Percentiles rank a stretch among this genome's conserved stretches.
Conservation (phyloP, 2,888 invertebrate genomes). For the Philereme transversata region DNA sequence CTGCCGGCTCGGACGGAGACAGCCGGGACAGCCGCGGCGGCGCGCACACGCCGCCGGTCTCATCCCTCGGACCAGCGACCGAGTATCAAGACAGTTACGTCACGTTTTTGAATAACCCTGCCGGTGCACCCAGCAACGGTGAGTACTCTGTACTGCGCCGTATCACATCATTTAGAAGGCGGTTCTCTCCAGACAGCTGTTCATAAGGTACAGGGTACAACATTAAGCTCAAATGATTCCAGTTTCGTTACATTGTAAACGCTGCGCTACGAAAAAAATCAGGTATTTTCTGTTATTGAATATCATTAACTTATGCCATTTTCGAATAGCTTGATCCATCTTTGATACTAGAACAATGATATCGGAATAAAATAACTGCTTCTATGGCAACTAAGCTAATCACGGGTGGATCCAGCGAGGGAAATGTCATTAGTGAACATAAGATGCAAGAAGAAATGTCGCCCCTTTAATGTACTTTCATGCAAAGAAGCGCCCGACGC, state of each 20-base stretch:
- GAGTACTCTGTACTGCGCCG: slow-evolving; percentile 31
- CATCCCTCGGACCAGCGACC: slow-evolving; percentile 58
- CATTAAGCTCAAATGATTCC: background rate
- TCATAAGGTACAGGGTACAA: background rate
- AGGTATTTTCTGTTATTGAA: background rate
- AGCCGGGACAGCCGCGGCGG: slow-evolving; percentile 85
- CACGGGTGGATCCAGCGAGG: background rate
- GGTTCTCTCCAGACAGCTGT: background rate
- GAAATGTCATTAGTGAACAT: too few species aligned
- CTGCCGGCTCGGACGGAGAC: slow-evolving; percentile 62
- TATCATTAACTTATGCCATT: too few species aligned
- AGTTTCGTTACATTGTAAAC: background rate
- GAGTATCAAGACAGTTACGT: slow-evolving; percentile 88
- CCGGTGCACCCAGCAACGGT: slow-evolving; percentile 44
- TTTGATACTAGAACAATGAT: too few species aligned
- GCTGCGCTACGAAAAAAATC: background rate
- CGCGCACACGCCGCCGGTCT: slow-evolving; percentile 85
- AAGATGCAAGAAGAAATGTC: too few species aligned
- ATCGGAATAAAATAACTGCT: too few species aligned
- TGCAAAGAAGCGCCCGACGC: too few species aligned
- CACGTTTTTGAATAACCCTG: slow-evolving; percentile 86
- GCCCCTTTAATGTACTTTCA: too few species aligned
- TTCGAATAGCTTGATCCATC: too few species aligned
- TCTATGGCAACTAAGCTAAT: background rate
- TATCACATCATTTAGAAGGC: slow-evolving; percentile 13